Evolutionary conservation across 1,140 invertebrate species (phyloP), one percentile per base, ranked within the genome.

Genomic region (Eriocheir sinensis): DNA sequence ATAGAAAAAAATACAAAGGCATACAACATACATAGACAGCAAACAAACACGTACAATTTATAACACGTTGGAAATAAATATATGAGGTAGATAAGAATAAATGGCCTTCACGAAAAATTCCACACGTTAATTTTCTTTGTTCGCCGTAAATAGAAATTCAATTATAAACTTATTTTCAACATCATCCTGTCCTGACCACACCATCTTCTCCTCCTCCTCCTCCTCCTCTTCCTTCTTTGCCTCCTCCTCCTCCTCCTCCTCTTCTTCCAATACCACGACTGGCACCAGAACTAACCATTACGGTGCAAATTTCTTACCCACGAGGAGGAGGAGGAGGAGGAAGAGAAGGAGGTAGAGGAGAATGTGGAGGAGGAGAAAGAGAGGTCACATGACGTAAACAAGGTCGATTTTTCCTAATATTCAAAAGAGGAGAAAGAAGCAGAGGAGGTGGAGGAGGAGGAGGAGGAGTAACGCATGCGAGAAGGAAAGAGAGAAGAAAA

Each of bases 381-480:
- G n/a, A 72, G 60, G 60, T 72, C 60, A 72, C 60, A 21, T n/a
- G 60, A 72, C n/a, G 60, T 72, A 72, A 72, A 72, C 60, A 72
- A 21, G 60, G 60, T n/a, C 60, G n/a, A 21, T 72, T 72, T 48
- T n/a, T 72, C 60, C 17, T 72, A n/a, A n/a, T n/a, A 72, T 72
- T 72, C 60, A 72, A 72, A 21, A n/a, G 21, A n/a, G 60, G n/a
- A 72, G 60, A 72, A 72, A 2, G 60, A 21, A 72, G 60, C 4
- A n/a, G 60, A 72, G 60, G 60, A n/a, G 60, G 27, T 30, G 30
- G 85, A 88, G 53, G 53, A 60, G 53, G 21, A 27, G 53, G 53
- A 27, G 53, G 21, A 60, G 21, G 21, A 60, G 53, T 9, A 60
- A 60, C 2, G 17, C 9, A 21, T 8, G 53, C 2, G 27, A 21